Percentiles rank a stretch among this genome's conserved stretches.
phyloP scores from a whole-genome alignment of 2,113 vertebrate genomes.

The Dasyurus viverrinus region DNA sequence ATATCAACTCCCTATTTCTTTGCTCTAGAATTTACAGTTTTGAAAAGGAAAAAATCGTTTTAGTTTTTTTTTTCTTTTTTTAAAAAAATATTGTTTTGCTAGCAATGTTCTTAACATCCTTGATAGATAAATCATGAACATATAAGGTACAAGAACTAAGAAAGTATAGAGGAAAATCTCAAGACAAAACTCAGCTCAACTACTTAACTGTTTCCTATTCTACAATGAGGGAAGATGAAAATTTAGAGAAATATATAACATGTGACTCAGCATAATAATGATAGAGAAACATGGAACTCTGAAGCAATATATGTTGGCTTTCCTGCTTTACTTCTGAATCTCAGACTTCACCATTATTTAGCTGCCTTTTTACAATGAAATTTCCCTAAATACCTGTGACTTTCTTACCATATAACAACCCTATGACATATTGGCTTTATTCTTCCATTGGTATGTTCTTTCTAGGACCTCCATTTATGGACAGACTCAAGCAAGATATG shows the following conservation, averaged over 20 bases:
- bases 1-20: neutral
- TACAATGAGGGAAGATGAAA: constrained; percentile 49
- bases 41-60: neutral
- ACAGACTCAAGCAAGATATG: neutral
- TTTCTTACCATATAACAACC: neutral
- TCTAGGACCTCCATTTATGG: neutral
- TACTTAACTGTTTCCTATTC: constrained; percentile 38
- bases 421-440: neutral
- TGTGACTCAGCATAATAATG: constrained; percentile 9
- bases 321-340: neutral
- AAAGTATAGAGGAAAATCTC: neutral
- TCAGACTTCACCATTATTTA: neutral
- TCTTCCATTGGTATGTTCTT: neutral
- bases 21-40: neutral
- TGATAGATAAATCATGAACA: neutral
- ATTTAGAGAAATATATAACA: constrained; percentile 59
- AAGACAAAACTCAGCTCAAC: constrained; percentile 37
- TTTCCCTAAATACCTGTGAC: neutral
- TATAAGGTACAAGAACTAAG: neutral
- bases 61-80: neutral
- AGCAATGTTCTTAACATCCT: neutral
- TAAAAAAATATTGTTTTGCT: neutral
- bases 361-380: neutral
- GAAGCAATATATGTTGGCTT: constrained; percentile 1
- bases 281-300: constrained; percentile 40